Evolutionary conservation across 2,113 vertebrate species (phyloP).

Genomic region (Pantherophis guttatus): DNA sequence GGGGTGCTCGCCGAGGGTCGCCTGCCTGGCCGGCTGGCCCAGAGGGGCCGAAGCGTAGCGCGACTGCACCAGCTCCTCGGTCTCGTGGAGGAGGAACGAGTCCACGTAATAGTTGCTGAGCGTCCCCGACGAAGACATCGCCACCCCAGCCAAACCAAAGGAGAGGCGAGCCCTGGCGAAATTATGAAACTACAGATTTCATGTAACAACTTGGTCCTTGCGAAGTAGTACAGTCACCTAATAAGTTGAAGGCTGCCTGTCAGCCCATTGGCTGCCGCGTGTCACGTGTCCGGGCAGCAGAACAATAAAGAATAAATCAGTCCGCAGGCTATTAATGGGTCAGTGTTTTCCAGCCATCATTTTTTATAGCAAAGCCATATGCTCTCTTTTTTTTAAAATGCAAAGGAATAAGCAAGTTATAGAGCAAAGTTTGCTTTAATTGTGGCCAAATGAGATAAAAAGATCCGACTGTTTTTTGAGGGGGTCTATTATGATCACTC

Average conservation of each 20-base stretch:
- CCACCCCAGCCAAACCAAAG: constrained; percentile 58
- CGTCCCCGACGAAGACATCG: constrained; percentile 91
- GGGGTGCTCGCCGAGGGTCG: constrained; percentile 81
- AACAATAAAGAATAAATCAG: constrained; percentile 99
- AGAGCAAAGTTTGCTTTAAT: constrained; percentile 82
- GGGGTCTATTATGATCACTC: constrained; percentile 12
- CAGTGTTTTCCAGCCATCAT: constrained; percentile 91
- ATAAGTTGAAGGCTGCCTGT: constrained; percentile 85
- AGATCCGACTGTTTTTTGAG: constrained; percentile 63
- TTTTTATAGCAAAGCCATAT: constrained; percentile 89
- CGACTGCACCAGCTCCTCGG: constrained; percentile 83
- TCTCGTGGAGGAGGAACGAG: constrained; percentile 88
- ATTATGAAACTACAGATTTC: constrained; percentile 95
- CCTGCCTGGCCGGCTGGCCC: constrained; percentile 77
- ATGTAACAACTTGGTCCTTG: constrained; percentile 94
- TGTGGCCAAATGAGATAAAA: constrained; percentile 78
- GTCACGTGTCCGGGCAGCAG: constrained; percentile 86
- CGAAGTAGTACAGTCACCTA: constrained; percentile 89
- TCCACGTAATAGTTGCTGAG: constrained; percentile 95
- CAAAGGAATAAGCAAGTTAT: constrained; percentile 85
- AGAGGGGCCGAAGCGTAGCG: constrained; percentile 80
- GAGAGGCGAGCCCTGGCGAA: constrained; percentile 77
- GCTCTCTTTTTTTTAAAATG: constrained; percentile 81
- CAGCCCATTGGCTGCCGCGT: constrained; percentile 80
- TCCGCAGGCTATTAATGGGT: constrained; percentile 95